Percentiles rank a stretch among this genome's conserved stretches.
Evolutionary conservation across 35 echinoderm and acorn worm genomes (phyloP).

Genomic region (Nesometra sesokonis): DNA sequence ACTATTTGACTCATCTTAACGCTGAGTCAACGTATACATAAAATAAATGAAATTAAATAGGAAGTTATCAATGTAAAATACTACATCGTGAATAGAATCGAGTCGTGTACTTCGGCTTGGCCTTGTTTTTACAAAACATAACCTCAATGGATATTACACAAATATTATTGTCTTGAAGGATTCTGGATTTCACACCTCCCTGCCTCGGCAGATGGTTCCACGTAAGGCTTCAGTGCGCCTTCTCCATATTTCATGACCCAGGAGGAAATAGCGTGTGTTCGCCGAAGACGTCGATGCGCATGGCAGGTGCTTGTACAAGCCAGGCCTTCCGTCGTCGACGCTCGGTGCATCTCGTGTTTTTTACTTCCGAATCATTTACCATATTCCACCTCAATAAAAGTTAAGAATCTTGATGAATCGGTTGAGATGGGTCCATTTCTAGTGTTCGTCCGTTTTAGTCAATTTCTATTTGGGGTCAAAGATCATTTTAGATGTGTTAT

Average conservation of each 20-base stretch:
- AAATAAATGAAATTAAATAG: not conserved
- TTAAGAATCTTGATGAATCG: not conserved
- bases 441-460: not conserved
- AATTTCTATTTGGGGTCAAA: not conserved
- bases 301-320: not conserved
- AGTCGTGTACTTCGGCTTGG: not conserved
- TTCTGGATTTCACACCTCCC: not conserved
- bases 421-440: not conserved
- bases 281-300: not conserved
- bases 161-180: not conserved
- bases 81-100: not conserved
- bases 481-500: not conserved
- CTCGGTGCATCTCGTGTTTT: not conserved
- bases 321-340: not conserved
- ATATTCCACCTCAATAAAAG: not conserved
- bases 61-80: not conserved
- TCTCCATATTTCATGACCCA: not conserved
- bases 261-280: not conserved
- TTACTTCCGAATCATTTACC: not conserved
- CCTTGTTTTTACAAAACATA: slow-evolving; percentile 1
- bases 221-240: not conserved
- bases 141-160: not conserved
- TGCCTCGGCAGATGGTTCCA: not conserved
- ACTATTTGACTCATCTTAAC: too few species aligned
- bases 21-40: not conserved